Base-by-base conservation (phyloP, 2,888 invertebrate genomes). In the Aspidiotus rigidus region DNA sequence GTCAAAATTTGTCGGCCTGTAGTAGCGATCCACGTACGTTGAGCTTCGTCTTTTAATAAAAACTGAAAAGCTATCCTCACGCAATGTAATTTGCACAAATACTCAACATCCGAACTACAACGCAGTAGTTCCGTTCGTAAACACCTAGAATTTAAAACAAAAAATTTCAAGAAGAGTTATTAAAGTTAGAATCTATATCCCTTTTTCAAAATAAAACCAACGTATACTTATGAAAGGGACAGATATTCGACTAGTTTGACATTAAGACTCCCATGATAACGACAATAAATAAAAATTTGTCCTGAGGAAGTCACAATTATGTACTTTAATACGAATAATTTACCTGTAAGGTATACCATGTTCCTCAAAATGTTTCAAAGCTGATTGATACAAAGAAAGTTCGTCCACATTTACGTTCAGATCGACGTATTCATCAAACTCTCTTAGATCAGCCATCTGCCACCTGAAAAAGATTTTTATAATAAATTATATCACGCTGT, bases 31-130 rank as follows among this genome's bases (percentile, higher is more conserved):
- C 92, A 94, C 55, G 85, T 82, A 76, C 89, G 86, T 67, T 84
- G 86, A 7, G 82, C 80, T 7, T 85, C 82, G 75, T 86, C 81
- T 73, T 83, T 83, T 77, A 96, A 88, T 74, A 92, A 80, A 76
- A 83, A 83, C 76, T 89, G 86, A 78, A 95, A 90, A 54, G 94
- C 95, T 71, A 88, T 82, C 69, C 99, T 86, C 73, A 99, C 81
- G 77, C 98, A 97, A 77, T 94, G 90, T 72, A 99, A 82, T 81
- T 99, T 99, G 67, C 94, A 93, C 74, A 97, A 82, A 81, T 95
- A 99, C 80, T 99, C 98, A 0, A 88, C 85, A 78, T 98, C 97
- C 3, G 89, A 88, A 56, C 86, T 84, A 79, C 97, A 97, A 73
- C 87, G 86, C 28, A 95, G 88, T 75, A 92, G 80, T 74, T 93